These are phyloP conservation scores for Pygoscelis adeliae DNA, from an alignment of 2,113 vertebrate species.

Conservation along the genomic window DNA sequence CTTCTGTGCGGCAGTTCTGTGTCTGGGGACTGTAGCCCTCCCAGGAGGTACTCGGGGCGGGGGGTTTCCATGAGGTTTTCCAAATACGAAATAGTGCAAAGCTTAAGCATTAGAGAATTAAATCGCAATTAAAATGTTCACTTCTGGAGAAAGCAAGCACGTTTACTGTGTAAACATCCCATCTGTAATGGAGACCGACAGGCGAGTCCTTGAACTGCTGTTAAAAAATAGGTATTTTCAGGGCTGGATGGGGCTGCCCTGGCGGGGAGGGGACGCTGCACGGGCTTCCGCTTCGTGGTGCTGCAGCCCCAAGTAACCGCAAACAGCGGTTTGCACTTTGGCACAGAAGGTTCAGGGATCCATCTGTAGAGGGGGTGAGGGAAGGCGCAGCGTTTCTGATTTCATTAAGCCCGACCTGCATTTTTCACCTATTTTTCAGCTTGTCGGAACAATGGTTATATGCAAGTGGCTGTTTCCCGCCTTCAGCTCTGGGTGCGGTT, in stretches of 20 bases:
- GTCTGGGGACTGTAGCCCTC: not conserved
- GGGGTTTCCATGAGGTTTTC: not conserved
- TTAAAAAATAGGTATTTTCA: accelerated
- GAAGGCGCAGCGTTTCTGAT: not conserved
- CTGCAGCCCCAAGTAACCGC: not conserved
- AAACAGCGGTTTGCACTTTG: too few relatives aligned
- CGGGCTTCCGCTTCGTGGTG: not conserved
- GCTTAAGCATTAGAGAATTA: not conserved
- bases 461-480: accelerated
- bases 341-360: too few relatives aligned
- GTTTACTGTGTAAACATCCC: not conserved
- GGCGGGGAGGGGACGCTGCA: accelerated
- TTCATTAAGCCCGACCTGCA: not conserved
- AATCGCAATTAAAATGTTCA: accelerated
- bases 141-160: not conserved
- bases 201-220: not conserved
- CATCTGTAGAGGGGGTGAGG: accelerated
- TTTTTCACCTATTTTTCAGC: not conserved
- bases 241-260: not conserved
- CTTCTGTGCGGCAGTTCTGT: not conserved
- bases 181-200: not conserved
- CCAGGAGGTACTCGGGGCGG: too few relatives aligned
- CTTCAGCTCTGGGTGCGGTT: not conserved
- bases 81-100: not conserved
- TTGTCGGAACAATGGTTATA: too few relatives aligned